Evolutionary conservation across 2,888 invertebrate species (phyloP), one percentile per base, ranked within the genome.

Genomic region (Drepana falcataria): DNA sequence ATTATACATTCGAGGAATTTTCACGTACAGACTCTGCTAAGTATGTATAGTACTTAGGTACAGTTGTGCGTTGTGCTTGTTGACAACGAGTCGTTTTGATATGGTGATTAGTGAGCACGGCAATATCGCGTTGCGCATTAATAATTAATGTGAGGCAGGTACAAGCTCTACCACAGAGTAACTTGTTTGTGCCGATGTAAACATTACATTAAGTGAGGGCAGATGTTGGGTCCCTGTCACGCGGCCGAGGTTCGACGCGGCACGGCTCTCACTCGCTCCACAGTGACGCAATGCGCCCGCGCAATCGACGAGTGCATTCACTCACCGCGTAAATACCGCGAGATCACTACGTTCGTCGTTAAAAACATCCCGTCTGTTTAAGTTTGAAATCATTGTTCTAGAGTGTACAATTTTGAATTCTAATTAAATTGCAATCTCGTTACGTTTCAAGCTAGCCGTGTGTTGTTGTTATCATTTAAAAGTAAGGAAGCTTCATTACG

Each of bases 241-340:
- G 61, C 63, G 41, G 9, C n/a, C n/a, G n/a, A n/a, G n/a, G n/a
- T n/a, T n/a, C 58, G 59, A 54, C 34, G 3, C 5, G 9, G 3
- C 49, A 53, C 54, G 57, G 57, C 49, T 79, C 79, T 72, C 73
- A 63, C 55, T 79, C 73, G 51, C 64, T 57, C 60, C 47, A 53
- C 63, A 63, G 75, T 80, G 78, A 82, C 77, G 83, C 73, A 75
- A 77, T 60, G 72, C 73, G 77, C 75, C 64, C 72, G 77, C 77
- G 68, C 69, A 68, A 66, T 65, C 65, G 58, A 61, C 51, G 72
- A 77, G 81, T 87, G 86, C 88, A 87, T 87, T 88, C 88, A 87
- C 86, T 85, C 78, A 66, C 71, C 68, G 71, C 70, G 79, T 82
- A 81, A 85, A 80, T 82, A 77, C 73, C 80, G 77, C 73, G 72